Percentiles rank a stretch among this genome's conserved stretches.
Conservation (phyloP, 2,113 vertebrate genomes). For the Xyrauchen texanus region DNA sequence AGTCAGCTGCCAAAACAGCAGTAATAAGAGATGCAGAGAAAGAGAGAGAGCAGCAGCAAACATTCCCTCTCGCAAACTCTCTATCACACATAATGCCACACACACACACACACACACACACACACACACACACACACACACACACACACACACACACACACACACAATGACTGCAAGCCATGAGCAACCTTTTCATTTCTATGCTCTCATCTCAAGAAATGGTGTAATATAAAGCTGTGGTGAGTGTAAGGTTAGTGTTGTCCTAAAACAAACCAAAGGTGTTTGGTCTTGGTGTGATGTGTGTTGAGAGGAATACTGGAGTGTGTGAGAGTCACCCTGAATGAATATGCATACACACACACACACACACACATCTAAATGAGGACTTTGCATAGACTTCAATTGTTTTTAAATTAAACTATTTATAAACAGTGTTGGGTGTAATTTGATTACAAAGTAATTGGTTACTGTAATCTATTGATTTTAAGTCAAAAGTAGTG, state of each 20-base stretch:
- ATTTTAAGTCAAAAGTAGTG: no score
- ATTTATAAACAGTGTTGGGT: no score
- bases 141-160: conserved; percentile 40
- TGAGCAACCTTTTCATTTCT: conserved; percentile 11
- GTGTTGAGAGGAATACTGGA: neutral
- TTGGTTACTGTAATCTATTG: neutral
- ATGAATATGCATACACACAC: conserved; percentile 11
- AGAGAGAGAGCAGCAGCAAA: conserved; percentile 17
- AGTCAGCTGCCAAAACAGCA: conserved; percentile 76
- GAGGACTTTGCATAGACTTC: no score
- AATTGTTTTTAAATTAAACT: no score
- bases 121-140: conserved; percentile 39
- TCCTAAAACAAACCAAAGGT: neutral
- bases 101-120: conserved; percentile 47
- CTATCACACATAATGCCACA: conserved; percentile 25
- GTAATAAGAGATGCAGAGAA: conserved; percentile 64
- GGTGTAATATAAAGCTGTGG: conserved; percentile 1
- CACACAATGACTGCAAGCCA: conserved; percentile 30
- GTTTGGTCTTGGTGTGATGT: conserved; percentile 25
- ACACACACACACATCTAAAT: no score
- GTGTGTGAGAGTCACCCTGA: neutral
- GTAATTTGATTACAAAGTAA: no score
- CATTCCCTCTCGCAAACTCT: conserved; percentile 35
- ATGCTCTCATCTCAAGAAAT: neutral
- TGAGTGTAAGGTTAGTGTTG: conserved; percentile 13